These are phyloP conservation scores for Amia ocellicauda DNA, from an alignment of 2,113 vertebrate genomes.

Conservation along the genomic window DNA sequence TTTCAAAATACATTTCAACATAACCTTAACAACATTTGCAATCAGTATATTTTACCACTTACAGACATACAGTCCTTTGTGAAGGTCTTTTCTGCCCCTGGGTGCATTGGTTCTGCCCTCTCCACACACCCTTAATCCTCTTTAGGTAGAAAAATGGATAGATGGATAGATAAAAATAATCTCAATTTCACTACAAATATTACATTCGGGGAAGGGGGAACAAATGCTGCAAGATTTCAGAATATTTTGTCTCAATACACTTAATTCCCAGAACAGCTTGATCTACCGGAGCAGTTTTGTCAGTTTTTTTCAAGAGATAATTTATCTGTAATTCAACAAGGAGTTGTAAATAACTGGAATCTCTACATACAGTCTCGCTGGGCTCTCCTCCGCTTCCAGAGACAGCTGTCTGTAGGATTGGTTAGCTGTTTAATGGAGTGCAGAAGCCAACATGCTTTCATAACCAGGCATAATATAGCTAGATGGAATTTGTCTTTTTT, in stretches of 20 bases:
- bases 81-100: no score
- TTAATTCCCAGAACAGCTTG: conserved; percentile 6
- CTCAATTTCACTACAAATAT: no score
- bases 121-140: no score
- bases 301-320: neutral
- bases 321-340: conserved; percentile 5
- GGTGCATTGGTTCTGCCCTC: no score
- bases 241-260: neutral
- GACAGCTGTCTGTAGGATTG: conserved; percentile 21
- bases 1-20: no score
- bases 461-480: neutral
- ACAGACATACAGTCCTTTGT: no score
- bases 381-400: conserved; percentile 5
- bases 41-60: no score
- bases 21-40: no score
- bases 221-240: conserved; percentile 1
- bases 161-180: no score
- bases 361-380: conserved; percentile 7
- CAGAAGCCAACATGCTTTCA: conserved; percentile 4
- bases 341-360: neutral
- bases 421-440: conserved; percentile 23
- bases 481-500: neutral
- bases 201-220: no score
- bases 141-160: no score
- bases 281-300: conserved; percentile 6